A percentile compares a stretch with the other conserved stretches of the same genome.
phyloP scores from a whole-genome alignment of 2,797 vertebrate genomes.

The Trachops cirrhosus region DNA sequence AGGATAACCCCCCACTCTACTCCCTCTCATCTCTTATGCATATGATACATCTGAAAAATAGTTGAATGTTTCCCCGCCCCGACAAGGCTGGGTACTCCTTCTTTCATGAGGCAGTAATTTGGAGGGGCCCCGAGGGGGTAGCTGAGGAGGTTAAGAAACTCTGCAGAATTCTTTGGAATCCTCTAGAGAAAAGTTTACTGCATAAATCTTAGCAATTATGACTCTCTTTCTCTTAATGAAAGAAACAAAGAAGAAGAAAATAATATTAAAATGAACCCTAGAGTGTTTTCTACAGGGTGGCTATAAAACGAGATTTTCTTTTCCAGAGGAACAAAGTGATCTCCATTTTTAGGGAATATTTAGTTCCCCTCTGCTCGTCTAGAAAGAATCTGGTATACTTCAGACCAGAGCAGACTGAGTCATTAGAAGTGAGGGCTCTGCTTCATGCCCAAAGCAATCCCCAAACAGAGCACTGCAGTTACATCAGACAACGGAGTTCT shows the following conservation, averaged over 20 bases:
- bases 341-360: constrained; percentile 31
- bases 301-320: constrained; percentile 32
- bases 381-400: constrained; percentile 13
- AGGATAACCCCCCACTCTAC: neutral
- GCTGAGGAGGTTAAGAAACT: neutral
- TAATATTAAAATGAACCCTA: neutral
- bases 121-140: neutral
- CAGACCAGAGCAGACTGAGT: neutral
- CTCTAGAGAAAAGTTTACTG: neutral
- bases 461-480: neutral
- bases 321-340: constrained; percentile 39
- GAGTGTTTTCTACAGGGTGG: neutral
- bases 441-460: neutral
- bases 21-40: neutral
- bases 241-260: neutral
- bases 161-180: constrained; percentile 41
- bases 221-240: constrained; percentile 39
- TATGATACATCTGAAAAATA: constrained; percentile 1
- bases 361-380: neutral
- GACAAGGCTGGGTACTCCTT: neutral
- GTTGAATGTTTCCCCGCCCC: neutral
- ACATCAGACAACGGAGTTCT: neutral
- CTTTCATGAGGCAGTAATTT: constrained; percentile 28
- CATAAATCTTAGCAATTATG: constrained; percentile 58
- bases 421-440: constrained; percentile 6